Base-by-base conservation (phyloP, 1,140 invertebrate species). In the Lepidostoma basale region DNA sequence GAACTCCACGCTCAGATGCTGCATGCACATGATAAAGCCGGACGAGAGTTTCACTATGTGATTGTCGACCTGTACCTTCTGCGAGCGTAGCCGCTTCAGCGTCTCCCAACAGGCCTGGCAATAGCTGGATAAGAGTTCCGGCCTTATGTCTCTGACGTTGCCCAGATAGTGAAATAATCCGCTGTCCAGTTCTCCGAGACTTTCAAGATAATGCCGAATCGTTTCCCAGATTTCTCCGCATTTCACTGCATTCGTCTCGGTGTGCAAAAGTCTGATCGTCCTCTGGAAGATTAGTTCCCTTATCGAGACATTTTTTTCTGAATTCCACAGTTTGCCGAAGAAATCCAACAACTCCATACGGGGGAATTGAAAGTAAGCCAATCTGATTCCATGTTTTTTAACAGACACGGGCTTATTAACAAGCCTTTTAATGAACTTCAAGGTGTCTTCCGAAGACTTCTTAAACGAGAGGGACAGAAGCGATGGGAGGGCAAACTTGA, bases 321-420 rank as follows among this genome's bases (percentile, higher is more conserved):
- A 23, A 16, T 60, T 33, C 70, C 66, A 72, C 42, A 72, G 42
- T 14, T 26, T 28, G 30, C 18, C 23, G 23, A 54, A 72, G 25
- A 60, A 68, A 18, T 63, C 14, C n/a, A 58, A 8, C 16, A 66
- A 42, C 18, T 68, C 56, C n/a, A 49, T 22, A 62, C 25, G 59
- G n/a, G 66, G 66, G 18, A 54, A 68, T 3, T 66, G 16, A 45
- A 72, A 72, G 33, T 68, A 68, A 25, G 62, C 58, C 23, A 72
- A 12, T 66, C 70, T 49, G 8, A 68, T 33, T 2, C 49, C 62
- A 33, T 72, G 66, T 14, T 72, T 72, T 18, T 68, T 72, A 2
- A 66, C 25, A 18, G 70, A 72, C 3, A 72, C 70, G 10, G 66
- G 70, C 42, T 68, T 67, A 23, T 60, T 42, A 2, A 56, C 6